These are phyloP conservation scores for Lasioglossum villosulum DNA, from an alignment of 2,888 invertebrate genomes.

Conservation along the genomic window DNA sequence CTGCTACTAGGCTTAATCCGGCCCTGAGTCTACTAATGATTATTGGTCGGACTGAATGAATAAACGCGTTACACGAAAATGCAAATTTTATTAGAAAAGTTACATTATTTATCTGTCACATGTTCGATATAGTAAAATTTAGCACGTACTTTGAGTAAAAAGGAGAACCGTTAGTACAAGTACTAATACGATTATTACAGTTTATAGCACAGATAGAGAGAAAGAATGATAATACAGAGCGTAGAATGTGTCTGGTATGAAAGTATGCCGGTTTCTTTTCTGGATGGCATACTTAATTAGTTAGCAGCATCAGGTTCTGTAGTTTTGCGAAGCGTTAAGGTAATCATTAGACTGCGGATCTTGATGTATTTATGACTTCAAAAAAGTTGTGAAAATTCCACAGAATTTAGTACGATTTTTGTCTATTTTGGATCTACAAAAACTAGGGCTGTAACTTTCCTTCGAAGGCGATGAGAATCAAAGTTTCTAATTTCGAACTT, in stretches of 20 bases:
- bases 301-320: slow-evolving; percentile 23
- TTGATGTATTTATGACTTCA: too few relatives aligned
- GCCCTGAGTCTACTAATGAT: not conserved
- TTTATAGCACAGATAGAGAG: not conserved
- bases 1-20: too few relatives aligned
- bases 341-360: slow-evolving; percentile 12
- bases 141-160: not conserved
- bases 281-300: slow-evolving; percentile 2
- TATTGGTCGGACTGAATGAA: not conserved
- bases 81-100: slow-evolving; percentile 31
- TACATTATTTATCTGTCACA: slow-evolving; percentile 16
- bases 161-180: slow-evolving; percentile 7
- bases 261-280: slow-evolving; percentile 28
- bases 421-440: too few relatives aligned
- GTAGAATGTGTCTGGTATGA: not conserved
- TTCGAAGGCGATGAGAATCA: too few relatives aligned
- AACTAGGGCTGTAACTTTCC: too few relatives aligned
- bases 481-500: too few relatives aligned
- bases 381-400: too few relatives aligned
- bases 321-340: slow-evolving; percentile 42
- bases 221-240: slow-evolving; percentile 5
- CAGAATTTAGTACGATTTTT: too few relatives aligned
- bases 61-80: slow-evolving; percentile 9
- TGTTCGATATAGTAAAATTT: not conserved
- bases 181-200: slow-evolving; percentile 8